Base-by-base conservation (phyloP, 2,797 vertebrate species). In the Halcyon smyrnensis region DNA sequence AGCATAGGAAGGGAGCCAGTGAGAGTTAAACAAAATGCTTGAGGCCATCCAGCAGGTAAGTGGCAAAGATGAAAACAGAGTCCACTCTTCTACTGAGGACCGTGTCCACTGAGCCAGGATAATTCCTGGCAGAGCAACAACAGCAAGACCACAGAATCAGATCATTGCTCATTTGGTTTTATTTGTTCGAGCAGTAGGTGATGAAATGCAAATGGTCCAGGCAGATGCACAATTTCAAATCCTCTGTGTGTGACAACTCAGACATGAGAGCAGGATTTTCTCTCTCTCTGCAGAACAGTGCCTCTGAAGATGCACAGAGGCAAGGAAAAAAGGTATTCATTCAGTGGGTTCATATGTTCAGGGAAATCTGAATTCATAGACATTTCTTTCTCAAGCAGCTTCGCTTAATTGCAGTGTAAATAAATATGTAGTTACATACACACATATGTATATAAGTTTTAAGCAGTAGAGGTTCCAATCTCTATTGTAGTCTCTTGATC, bases 171-270 rank as follows among this genome's bases (percentile, higher is more conserved):
- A 75, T 83, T 92, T 64, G 93, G 71, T 87, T 95, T 95, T 78
- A 80, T 93, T 96, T 95, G 84, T 94, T 95, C 68, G 91, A 95
- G 86, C 53, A 36, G 11, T 68, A 89, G 92, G 94, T 93, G 94
- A 87, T 85, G 93, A 97, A 96, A 96, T 95, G 94, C 90, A 94
- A 96, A 96, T 77, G 89, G 93, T 94, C 41, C 70, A 77, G 96
- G 82, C 94, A 94, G 95, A 96, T 89, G 91, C 14, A 0, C 87
- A 37, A 53, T 89, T 91, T 87, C 92, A 92, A 90, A 70, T 77
- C 84, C 75, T 91, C 80, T 71, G 68, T 92, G 88, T 75, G 81
- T 10, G 41, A 71, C 14, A 9, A 32, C 81, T 94, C 81, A 57
- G 84, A 43, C 64, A 69, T 70, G 2, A 0, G 75, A 65, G 91